phyloP scores from a whole-genome alignment of 2,113 vertebrate species.

The Macaca nemestrina region DNA sequence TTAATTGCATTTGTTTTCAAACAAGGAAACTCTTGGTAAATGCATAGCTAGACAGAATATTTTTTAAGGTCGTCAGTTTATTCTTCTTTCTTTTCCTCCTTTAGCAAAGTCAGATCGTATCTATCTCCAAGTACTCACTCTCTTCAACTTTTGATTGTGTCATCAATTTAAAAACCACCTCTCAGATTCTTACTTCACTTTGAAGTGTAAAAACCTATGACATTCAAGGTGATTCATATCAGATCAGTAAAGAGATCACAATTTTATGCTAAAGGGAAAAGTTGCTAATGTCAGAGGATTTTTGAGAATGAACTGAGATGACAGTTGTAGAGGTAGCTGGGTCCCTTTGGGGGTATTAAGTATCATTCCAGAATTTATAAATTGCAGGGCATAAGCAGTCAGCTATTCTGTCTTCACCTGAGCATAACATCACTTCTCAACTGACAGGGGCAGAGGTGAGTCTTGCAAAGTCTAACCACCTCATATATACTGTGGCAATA shows the following conservation, averaged over 20 bases:
- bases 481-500: neutral
- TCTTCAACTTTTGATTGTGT: neutral
- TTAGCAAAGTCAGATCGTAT: neutral
- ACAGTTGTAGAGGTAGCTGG: neutral
- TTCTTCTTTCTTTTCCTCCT: neutral
- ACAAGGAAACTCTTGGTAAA: neutral
- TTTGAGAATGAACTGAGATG: neutral
- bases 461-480: neutral
- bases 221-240: neutral
- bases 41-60: neutral
- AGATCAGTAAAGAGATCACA: neutral
- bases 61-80: neutral
- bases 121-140: neutral
- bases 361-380: neutral
- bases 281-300: neutral
- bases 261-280: neutral
- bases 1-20: slow-evolving; percentile 65
- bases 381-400: accelerated
- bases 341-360: neutral
- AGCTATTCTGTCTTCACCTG: neutral
- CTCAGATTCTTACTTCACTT: neutral
- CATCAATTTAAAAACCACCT: neutral
- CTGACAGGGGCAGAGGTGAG: neutral
- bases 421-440: neutral
- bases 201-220: neutral